Conservation (phyloP, 1,140 invertebrate species). For the Danaus melanippus region DNA sequence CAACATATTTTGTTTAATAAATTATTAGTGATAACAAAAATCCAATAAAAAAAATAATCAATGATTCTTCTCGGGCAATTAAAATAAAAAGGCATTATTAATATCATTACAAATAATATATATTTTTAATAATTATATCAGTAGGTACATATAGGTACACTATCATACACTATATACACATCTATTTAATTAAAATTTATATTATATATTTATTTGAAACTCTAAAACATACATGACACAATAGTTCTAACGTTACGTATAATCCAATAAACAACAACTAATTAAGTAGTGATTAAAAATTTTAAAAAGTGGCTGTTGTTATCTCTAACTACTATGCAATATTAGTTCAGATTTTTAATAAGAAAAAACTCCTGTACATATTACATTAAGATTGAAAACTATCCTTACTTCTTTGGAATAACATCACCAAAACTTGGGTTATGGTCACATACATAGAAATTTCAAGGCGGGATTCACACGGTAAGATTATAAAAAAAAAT, state of each 20-base stretch:
- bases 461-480: slow-evolving; percentile 63
- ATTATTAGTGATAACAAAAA: no score
- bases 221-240: slow-evolving; percentile 43
- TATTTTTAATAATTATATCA: slow-evolving; percentile 32
- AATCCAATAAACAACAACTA: slow-evolving; percentile 23
- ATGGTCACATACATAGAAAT: slow-evolving; percentile 62
- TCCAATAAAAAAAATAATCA: no score
- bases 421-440: slow-evolving; percentile 68
- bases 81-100: not conserved
- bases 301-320: slow-evolving; percentile 30
- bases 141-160: slow-evolving; percentile 42
- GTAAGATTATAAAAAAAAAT: slow-evolving; percentile 28
- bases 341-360: slow-evolving; percentile 25
- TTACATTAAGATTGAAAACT: slow-evolving; percentile 57
- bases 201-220: slow-evolving; percentile 44
- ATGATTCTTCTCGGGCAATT: no score
- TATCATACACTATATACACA: slow-evolving; percentile 64
- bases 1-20: no score
- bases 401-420: slow-evolving; percentile 69
- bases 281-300: slow-evolving; percentile 22
- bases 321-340: slow-evolving; percentile 32
- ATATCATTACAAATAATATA: slow-evolving; percentile 26
- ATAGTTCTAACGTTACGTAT: slow-evolving; percentile 27
- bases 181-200: slow-evolving; percentile 39
- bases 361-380: slow-evolving; percentile 45